phyloP scores from a whole-genome alignment of 2,113 vertebrate genomes.

The Piaya cayana region DNA sequence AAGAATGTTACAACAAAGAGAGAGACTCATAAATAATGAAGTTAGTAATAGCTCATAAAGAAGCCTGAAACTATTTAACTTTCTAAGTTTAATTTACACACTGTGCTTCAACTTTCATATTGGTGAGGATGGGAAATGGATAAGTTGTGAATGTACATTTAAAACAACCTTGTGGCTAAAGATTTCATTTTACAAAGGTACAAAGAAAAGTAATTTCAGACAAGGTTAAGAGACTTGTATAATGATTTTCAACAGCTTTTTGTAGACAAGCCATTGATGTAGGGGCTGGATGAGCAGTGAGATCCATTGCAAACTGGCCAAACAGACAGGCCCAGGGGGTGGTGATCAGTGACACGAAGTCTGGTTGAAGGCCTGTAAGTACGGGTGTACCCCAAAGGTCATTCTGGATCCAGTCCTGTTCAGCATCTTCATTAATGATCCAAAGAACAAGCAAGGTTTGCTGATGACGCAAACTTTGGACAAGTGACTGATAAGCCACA shows the following conservation, averaged over 20 bases:
- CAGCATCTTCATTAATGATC: background rate
- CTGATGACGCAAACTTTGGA: background rate
- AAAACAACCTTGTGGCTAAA: background rate
- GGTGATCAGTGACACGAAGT: background rate
- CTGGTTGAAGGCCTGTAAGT: background rate
- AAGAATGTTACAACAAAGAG: background rate
- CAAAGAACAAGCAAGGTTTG: background rate
- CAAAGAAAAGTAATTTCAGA: background rate
- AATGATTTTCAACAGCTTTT: background rate
- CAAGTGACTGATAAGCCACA: background rate
- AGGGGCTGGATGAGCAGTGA: background rate
- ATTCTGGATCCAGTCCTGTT: background rate
- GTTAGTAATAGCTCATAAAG: constrained; percentile 29
- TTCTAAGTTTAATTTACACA: constrained; percentile 24
- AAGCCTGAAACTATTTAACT: constrained; percentile 8
- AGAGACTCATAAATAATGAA: constrained; percentile 24
- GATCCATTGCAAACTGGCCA: background rate
- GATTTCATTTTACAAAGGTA: constrained; percentile 5
- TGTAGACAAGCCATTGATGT: background rate
- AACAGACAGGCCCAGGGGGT: background rate
- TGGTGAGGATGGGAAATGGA: background rate
- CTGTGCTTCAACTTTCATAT: background rate
- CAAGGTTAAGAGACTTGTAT: background rate
- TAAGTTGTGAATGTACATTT: background rate
- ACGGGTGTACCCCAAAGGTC: background rate